phyloP scores from a whole-genome alignment of 1,140 invertebrate genomes.

The Zaprionus camerounensis region DNA sequence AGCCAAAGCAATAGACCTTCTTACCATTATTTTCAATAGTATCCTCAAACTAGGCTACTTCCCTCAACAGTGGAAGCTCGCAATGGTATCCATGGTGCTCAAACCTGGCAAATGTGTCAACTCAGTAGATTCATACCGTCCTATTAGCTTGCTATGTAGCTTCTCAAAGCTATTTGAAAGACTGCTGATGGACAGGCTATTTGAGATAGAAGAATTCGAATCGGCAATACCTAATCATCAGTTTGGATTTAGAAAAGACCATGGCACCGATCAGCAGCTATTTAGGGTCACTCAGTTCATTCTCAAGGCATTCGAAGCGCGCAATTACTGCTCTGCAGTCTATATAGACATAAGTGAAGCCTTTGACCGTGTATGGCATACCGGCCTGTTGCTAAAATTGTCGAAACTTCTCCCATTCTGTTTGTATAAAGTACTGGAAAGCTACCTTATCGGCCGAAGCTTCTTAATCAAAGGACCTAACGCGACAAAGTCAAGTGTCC shows the following conservation, averaged over 20 bases:
- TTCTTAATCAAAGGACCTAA: not conserved
- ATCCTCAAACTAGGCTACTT: not conserved
- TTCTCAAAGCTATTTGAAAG: constrained; percentile 29
- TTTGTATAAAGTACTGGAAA: not conserved
- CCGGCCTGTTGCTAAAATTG: not conserved
- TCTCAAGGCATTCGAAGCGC: not conserved
- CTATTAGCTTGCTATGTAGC: constrained; percentile 10
- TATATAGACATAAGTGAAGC: constrained; percentile 21
- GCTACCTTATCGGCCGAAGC: not conserved
- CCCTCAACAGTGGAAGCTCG: constrained; percentile 21
- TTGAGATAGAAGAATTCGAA: not conserved
- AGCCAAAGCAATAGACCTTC: not conserved
- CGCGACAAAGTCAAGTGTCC: not conserved
- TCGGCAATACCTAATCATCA: constrained; percentile 14
- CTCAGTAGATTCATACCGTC: constrained; percentile 8
- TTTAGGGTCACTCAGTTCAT: constrained; percentile 13
- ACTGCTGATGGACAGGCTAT: not conserved
- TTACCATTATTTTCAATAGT: not conserved
- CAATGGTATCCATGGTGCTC: not conserved
- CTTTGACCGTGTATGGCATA: constrained; percentile 12
- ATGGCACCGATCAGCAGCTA: constrained; percentile 22
- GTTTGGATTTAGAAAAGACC: constrained; percentile 22
- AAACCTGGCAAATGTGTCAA: constrained; percentile 21
- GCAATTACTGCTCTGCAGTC: constrained; percentile 15
- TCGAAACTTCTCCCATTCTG: not conserved